Base-by-base conservation (phyloP, 2,113 vertebrate species). In the Oncorhynchus gorbuscha region DNA sequence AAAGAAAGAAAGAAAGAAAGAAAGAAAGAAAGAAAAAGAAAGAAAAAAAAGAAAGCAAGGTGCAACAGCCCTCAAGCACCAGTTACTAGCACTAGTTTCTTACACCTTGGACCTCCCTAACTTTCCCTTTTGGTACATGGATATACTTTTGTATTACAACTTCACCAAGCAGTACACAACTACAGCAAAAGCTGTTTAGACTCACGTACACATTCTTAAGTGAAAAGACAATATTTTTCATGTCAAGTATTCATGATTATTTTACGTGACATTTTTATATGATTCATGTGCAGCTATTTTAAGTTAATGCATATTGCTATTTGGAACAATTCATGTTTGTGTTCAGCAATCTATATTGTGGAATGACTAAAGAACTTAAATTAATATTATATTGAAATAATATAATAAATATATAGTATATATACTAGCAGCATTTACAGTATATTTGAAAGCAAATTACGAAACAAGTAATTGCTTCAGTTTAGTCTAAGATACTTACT, bases 281-380 rank as follows among this genome's bases (percentile, higher is more conserved):
- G 32, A 22, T 90, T 83, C 87, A 88, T 93, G 89, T 93, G 89
- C 91, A 93, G 88, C 83, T 90, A 86, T 86, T 89, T 87, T 85
- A 87, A 85, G 81, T 85, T 82, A 81, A 86, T 85, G 75, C 83
- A 74, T 88, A 83, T 86, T 86, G 79, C 76, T 88, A 81, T 90
- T 86, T 87, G 85, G 76, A 90, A 83, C 67, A 71, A 74, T 87
- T 81, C 67, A 69, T 91, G 87, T 90, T 86, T 92, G 86, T 93
- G 84, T 92, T 77, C 75, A 88, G 84, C 79, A 88, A 76, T 85
- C 75, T 80, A 76, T 75, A 69, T 77, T 90, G 82, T 88, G 82
- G 84, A 83, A 84, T 82, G 79, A 85, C 81, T 88, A 82, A 86
- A 81, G 73, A 39, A 84, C 79, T 85, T 79, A 84, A 81, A 88